Base-by-base conservation (phyloP, 2,888 invertebrate genomes). In the Theretra japonica region DNA sequence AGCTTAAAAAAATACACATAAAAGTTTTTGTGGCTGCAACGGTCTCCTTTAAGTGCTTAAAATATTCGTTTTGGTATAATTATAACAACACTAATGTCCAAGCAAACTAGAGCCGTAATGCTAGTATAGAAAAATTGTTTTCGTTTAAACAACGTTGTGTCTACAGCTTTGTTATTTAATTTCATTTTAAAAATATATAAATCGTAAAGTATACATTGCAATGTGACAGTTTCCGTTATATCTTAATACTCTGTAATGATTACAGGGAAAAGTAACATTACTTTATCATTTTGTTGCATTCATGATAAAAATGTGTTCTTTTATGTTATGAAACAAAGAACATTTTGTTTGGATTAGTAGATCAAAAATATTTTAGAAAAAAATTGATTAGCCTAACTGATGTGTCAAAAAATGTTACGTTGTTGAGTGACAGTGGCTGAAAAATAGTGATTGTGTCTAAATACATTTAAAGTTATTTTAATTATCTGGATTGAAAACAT, bases 191-290 rank as follows among this genome's bases (percentile, higher is more conserved):
- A 33, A n/a, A 17, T 41, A 11, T 23, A 23, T 23, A 48, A 41
- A 23, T 65, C 65, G n/a, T n/a, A 53, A 48, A 23, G 65, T 23
- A 23, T 17, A 33, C 33, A 19, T 7, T 48, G 11, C 15, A 11
- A 48, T 21, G 23, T 65, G 65, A 48, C 65, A 48, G 41, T 23
- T 65, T 65, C 65, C 65, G 41, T 21, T 15, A 65, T 15, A 65
- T 65, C 6, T 65, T 65, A 21, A 41, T 41, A 41, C 62, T n/a
- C 19, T 8, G 33, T 60, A 6, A n/a, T 28, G 1, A n/a, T 19
- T 19, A 23, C 19, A 28, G 17, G 17, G 19, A 60, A n/a, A 59
- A 59, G 19, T 30, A 19, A 33, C 4, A 48, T 48, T 53, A 15
- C 19, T 4, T 53, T n/a, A 5, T 53, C 19, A 41, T 53, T 5